phyloP scores from a whole-genome alignment of 2,888 invertebrate genomes.

The Leucophora obtusa region DNA sequence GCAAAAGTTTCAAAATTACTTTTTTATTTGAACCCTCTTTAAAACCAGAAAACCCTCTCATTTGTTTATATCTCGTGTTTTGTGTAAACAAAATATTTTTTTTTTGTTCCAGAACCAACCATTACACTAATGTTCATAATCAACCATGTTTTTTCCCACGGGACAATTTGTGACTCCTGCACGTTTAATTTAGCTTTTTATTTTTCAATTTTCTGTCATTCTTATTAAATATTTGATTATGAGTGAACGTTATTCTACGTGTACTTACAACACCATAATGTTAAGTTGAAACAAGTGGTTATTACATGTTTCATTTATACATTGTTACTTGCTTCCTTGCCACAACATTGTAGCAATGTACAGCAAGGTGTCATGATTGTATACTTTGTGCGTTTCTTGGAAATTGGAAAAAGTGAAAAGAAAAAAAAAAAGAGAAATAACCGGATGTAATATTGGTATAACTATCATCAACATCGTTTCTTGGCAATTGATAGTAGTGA shows the following conservation, averaged over 20 bases:
- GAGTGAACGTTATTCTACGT: constrained; percentile 54
- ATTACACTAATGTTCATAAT: neutral
- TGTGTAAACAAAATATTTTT: no score
- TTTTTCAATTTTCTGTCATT: constrained; percentile 53
- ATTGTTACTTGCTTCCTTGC: neutral
- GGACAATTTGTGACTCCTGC: constrained; percentile 1
- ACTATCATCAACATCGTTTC: constrained; percentile 16
- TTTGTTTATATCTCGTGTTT: no score
- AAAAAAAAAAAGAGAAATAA: neutral
- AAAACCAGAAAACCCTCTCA: no score
- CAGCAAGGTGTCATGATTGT: constrained; percentile 29
- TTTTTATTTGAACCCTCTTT: no score
- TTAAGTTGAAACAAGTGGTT: constrained; percentile 24
- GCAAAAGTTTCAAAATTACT: no score
- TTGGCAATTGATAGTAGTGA: constrained; percentile 31
- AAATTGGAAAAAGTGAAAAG: constrained; percentile 27
- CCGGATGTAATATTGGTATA: constrained; percentile 25
- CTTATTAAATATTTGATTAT: constrained; percentile 57
- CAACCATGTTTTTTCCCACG: neutral
- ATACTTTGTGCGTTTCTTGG: constrained; percentile 26
- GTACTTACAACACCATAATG: constrained; percentile 24
- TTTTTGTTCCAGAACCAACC: no score
- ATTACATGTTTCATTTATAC: constrained; percentile 14
- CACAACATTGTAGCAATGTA: neutral
- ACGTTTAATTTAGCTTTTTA: constrained; percentile 27